Evolutionary conservation across 1,140 invertebrate species (phyloP), one percentile per base, ranked within the genome.

Genomic region (Limonius californicus): DNA sequence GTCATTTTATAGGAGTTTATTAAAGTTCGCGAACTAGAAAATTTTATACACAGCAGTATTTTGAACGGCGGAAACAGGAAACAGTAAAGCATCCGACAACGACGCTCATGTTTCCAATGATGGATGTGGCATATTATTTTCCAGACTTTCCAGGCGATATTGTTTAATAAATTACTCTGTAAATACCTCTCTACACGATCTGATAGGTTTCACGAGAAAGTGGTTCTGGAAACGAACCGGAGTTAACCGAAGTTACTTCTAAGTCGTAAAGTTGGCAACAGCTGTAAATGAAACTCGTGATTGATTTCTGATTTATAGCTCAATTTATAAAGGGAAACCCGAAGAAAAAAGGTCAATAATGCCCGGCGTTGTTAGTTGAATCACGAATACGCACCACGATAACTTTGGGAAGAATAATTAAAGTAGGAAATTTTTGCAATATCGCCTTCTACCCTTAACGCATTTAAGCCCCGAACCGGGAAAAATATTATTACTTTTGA

Each of bases 261-360:
- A 50, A 50, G 45, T 50, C 45, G 45, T 50, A 50, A 50, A 50
- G 45, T 50, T 50, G 45, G 57, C 20, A 59, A 50, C 57, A 59
- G 57, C 57, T 59, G 57, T 47, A 47, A 59, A 50, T 16, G 57
- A 59, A 59, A 35, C 21, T 47, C 27, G 57, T 59, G 57, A 59
- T 59, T 59, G 57, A 59, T 59, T 59, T 59, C 47, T 59, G 57
- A 59, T 59, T 59, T 59, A 59, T 59, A 43, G 57, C 57, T 59
- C 47, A 59, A 59, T 59, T 59, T 59, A 27, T 59, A 59, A 59
- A 50, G 20, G 45, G 45, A 50, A 21, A 50, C 16, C 9, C 14
- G 45, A 50, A 50, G 45, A 21, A 50, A 19, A 50, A 50, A 50
- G 16, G 45, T 18, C 45, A 50, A 50, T 50, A 50, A 50, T 50